A percentile compares a stretch with the other conserved stretches of the same genome.
phyloP scores from a whole-genome alignment of 2,888 invertebrate genomes.

The Parnassius glacialis region DNA sequence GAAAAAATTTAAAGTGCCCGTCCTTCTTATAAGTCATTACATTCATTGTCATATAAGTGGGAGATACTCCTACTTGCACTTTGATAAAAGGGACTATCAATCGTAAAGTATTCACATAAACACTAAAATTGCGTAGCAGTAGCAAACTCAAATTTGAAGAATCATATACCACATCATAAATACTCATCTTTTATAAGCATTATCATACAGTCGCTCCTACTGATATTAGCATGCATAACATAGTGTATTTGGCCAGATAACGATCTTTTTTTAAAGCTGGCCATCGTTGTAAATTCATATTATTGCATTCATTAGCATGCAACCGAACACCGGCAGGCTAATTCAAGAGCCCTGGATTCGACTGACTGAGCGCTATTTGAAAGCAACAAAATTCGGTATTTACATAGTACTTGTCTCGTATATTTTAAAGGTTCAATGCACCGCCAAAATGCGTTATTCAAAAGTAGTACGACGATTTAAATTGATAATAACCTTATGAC shows the following conservation, averaged over 20 bases:
- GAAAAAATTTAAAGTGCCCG: slow-evolving; percentile 19
- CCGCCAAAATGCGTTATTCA: slow-evolving; percentile 49
- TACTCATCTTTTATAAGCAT: slow-evolving; percentile 36
- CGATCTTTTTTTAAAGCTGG: slow-evolving; percentile 48
- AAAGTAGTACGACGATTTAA: slow-evolving; percentile 41
- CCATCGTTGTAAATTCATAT: slow-evolving; percentile 38
- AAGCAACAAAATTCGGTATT: slow-evolving; percentile 42
- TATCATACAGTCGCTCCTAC: slow-evolving; percentile 27
- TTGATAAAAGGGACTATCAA: slow-evolving; percentile 16
- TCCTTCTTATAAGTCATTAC: slow-evolving; percentile 19
- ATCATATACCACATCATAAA: slow-evolving; percentile 32
- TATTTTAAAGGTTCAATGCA: slow-evolving; percentile 52
- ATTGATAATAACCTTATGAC: slow-evolving; percentile 44
- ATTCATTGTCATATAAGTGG: slow-evolving; percentile 23
- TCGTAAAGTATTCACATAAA: slow-evolving; percentile 18
- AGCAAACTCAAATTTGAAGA: slow-evolving; percentile 4
- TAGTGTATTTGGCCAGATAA: slow-evolving; percentile 54
- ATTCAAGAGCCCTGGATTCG: slow-evolving; percentile 46
- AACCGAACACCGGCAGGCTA: slow-evolving; percentile 44
- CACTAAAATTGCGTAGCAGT: slow-evolving; percentile 16
- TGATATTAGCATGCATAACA: slow-evolving; percentile 52
- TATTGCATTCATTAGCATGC: slow-evolving; percentile 48
- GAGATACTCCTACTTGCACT: slow-evolving; percentile 17
- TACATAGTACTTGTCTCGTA: slow-evolving; percentile 37
- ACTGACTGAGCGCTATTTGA: slow-evolving; percentile 40